Base-by-base conservation (phyloP, 2,797 vertebrate genomes). In the Gymnoscopelus braueri region DNA sequence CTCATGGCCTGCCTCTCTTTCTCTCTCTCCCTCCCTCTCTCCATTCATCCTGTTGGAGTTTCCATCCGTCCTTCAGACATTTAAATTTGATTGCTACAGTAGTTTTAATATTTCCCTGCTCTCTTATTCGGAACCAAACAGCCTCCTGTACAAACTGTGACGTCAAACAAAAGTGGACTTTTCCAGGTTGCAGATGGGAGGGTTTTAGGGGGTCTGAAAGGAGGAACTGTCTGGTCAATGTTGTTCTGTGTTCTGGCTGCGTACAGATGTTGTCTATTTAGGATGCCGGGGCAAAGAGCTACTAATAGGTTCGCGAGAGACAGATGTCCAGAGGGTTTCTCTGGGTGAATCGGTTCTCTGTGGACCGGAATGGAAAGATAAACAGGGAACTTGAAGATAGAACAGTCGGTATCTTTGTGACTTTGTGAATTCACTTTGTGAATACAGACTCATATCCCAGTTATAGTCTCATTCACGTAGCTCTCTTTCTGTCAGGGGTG, bases 151-250 rank as follows among this genome's bases (percentile, higher is more conserved):
- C 66, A 64, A 70, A 56, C 58, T 69, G 83, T 88, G 88, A 92
- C 78, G 80, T 90, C 72, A 53, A 6, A 35, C 29, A 12, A 67
- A 24, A 70, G 81, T 68, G 71, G 83, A 90, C 84, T 88, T 93
- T 93, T 94, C 91, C 88, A 88, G 77, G 60, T 54, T 63, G 57
- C 57, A 10, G 11, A 62, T 35, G 59, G 75, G 32, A 35, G 32
- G 26, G 32, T 5, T 35, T 35, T 35, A 51, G 71, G 44, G 29
- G 72, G 48, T 51, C 75, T 84, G 75, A 83, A 84, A 78, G 78
- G 67, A 73, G 71, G 83, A 75, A 56, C 73, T 87, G 73, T 88
- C 66, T 65, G 5, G 62, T 88, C 69, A 85, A 11, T 81, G 69
- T 82, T 35, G 44, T 69, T 72, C 74, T 80, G 61, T 82, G 32